A percentile compares a stretch with the other conserved stretches of the same genome.
Conservation (phyloP, 2,888 invertebrate genomes). For the Cryptocheilus praepositus region DNA sequence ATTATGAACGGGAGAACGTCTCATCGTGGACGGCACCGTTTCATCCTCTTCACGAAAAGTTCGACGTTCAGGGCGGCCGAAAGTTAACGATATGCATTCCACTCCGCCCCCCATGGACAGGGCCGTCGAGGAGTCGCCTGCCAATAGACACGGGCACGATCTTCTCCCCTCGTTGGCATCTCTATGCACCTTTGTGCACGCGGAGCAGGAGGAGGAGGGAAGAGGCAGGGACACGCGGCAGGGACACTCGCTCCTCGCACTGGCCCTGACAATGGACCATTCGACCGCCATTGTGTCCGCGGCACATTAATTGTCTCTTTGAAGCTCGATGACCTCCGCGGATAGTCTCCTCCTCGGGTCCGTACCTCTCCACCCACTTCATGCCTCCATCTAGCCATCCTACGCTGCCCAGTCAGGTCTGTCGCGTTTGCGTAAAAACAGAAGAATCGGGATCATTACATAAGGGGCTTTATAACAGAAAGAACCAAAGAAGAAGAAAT, state of each 20-base stretch:
- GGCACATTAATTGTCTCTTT: slow-evolving; percentile 72
- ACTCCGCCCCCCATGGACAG: slow-evolving; percentile 44
- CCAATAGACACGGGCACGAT: slow-evolving; percentile 35
- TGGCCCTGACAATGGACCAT: slow-evolving; percentile 65
- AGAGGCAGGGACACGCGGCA: slow-evolving; percentile 54
- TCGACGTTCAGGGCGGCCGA: background rate
- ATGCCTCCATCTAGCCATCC: slow-evolving; percentile 4
- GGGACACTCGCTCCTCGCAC: slow-evolving; percentile 65
- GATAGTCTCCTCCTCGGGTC: slow-evolving; percentile 38
- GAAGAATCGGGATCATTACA: too few relatives aligned
- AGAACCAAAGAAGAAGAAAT: too few relatives aligned
- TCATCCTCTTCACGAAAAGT: background rate
- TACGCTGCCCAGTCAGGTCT: background rate
- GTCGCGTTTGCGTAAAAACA: too few relatives aligned
- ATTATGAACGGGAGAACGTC: background rate
- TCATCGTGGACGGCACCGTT: slow-evolving; percentile 1
- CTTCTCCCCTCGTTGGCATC: slow-evolving; percentile 26
- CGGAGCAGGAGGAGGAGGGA: slow-evolving; percentile 16
- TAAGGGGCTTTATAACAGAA: too few relatives aligned
- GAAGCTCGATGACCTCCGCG: slow-evolving; percentile 68
- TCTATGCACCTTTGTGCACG: slow-evolving; percentile 47
- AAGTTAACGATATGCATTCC: slow-evolving; percentile 53
- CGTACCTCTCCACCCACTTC: slow-evolving; percentile 25
- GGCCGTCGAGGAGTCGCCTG: slow-evolving; percentile 29
- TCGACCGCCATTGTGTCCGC: slow-evolving; percentile 66